Conservation (phyloP, 2,888 invertebrate species). For the Hydropsyche betteni region DNA sequence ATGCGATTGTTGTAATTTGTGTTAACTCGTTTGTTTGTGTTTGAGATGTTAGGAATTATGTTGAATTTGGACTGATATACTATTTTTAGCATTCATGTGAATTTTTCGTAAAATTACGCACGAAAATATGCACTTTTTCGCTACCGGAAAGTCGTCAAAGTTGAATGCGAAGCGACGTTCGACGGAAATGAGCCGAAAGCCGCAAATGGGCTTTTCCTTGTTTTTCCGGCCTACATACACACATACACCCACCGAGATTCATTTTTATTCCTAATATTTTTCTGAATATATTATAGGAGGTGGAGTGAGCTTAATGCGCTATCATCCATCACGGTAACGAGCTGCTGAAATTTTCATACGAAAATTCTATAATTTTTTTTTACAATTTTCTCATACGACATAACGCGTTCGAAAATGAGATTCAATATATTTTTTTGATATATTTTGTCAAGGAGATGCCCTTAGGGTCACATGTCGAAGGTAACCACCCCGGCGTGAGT, state of each 20-base stretch:
- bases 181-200: constrained; percentile 48
- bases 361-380: too few species aligned
- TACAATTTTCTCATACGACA: background rate
- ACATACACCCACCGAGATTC: constrained; percentile 36
- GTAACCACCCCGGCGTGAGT: constrained; percentile 37
- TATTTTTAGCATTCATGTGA: too few species aligned
- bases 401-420: background rate
- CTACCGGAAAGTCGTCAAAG: constrained; percentile 42
- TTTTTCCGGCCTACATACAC: constrained; percentile 21
- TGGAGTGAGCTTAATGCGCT: background rate
- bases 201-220: constrained; percentile 41
- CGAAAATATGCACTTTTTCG: too few species aligned
- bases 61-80: too few species aligned
- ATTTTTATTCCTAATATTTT: constrained; percentile 35
- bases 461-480: constrained; percentile 36
- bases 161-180: constrained; percentile 42
- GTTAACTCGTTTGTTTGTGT: too few species aligned
- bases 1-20: too few species aligned
- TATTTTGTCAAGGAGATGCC: constrained; percentile 4
- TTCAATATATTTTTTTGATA: background rate
- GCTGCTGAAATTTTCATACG: background rate
- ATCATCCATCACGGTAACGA: constrained; percentile 24
- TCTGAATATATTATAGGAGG: constrained; percentile 25
- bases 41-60: too few species aligned
- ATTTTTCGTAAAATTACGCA: too few species aligned